Conservation (phyloP, 1,140 invertebrate species). For the Zaprionus capensis region DNA sequence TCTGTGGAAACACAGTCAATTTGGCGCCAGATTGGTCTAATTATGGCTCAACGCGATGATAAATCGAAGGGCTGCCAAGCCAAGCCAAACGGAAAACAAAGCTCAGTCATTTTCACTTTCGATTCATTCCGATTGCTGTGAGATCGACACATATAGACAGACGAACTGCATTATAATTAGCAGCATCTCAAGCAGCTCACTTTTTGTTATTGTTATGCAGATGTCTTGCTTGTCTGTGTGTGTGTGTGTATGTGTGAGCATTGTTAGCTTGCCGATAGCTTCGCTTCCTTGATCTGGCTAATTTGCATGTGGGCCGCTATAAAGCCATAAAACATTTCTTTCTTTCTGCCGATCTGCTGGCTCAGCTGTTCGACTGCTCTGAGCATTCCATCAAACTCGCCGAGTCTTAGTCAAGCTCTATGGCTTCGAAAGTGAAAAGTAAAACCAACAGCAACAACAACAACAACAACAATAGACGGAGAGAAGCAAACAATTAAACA, state of each 20-base stretch:
- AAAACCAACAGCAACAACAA: slow-evolving; percentile 11
- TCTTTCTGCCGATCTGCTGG: slow-evolving; percentile 59
- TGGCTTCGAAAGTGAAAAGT: slow-evolving; percentile 72
- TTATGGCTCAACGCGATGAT: slow-evolving; percentile 52
- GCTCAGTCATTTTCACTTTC: slow-evolving; percentile 68
- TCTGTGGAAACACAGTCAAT: slow-evolving; percentile 45
- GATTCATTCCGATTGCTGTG: slow-evolving; percentile 44
- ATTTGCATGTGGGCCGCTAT: slow-evolving; percentile 79
- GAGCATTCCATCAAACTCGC: slow-evolving; percentile 72
- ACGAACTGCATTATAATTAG: slow-evolving; percentile 68
- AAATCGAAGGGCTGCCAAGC: slow-evolving; percentile 28
- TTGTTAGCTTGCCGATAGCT: slow-evolving; percentile 33
- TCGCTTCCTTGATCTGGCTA: slow-evolving; percentile 39
- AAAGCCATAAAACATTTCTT: slow-evolving; percentile 74
- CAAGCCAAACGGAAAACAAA: slow-evolving; percentile 39
- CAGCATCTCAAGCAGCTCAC: slow-evolving; percentile 73
- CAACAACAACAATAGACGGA: slow-evolving; percentile 12
- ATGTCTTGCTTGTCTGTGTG: slow-evolving; percentile 1
- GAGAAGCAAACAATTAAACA: slow-evolving; percentile 65
- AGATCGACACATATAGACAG: slow-evolving; percentile 12
- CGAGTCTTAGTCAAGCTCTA: slow-evolving; percentile 48
- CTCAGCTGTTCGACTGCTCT: slow-evolving; percentile 33
- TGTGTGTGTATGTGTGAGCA: slow-evolving; percentile 8
- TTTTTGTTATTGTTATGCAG: slow-evolving; percentile 59
- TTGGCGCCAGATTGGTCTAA: slow-evolving; percentile 63